These are phyloP conservation scores for Meandrina meandrites DNA, from an alignment of 92 coral and sea anemone genomes.

Conservation along the genomic window DNA sequence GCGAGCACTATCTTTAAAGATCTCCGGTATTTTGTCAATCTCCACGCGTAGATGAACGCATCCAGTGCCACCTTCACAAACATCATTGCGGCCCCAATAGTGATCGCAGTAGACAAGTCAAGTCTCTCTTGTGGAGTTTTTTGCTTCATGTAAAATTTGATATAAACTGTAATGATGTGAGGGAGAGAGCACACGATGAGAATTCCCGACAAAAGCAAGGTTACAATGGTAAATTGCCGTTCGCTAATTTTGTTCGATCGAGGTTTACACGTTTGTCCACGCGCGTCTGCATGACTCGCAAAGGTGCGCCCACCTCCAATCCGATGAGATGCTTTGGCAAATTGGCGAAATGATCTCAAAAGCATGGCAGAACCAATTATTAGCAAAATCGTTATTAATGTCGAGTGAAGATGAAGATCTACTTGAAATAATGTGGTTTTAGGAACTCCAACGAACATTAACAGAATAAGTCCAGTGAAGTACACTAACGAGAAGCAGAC, in stretches of 20 bases:
- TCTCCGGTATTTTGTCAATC: constrained; percentile 67
- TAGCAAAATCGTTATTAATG: constrained; percentile 43
- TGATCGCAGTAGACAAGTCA: constrained; percentile 40
- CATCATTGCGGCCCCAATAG: constrained; percentile 64
- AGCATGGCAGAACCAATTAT: constrained; percentile 43
- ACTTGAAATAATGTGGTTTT: constrained; percentile 8
- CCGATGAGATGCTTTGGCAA: constrained; percentile 24
- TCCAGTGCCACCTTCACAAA: constrained; percentile 74
- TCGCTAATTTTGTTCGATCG: constrained; percentile 22
- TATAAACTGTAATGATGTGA: constrained; percentile 30
- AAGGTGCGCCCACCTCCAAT: not conserved
- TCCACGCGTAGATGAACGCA: constrained; percentile 86
- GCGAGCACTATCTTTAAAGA: constrained; percentile 44
- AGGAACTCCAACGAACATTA: constrained; percentile 53
- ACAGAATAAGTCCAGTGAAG: constrained; percentile 44
- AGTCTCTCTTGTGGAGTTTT: constrained; percentile 27
- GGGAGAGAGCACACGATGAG: constrained; percentile 63
- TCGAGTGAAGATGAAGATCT: constrained; percentile 70
- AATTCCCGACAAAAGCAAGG: constrained; percentile 49
- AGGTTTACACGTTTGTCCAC: not conserved
- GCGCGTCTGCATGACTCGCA: not conserved
- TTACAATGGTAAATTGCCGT: constrained; percentile 54
- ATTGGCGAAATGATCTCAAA: constrained; percentile 54
- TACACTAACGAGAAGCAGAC: constrained; percentile 43
- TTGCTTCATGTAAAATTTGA: constrained; percentile 35